Percentiles rank a stretch among this genome's conserved stretches.
These are phyloP conservation scores for Hypselothyrea guttata DNA, from an alignment of 2,888 invertebrate genomes.

Conservation along the genomic window DNA sequence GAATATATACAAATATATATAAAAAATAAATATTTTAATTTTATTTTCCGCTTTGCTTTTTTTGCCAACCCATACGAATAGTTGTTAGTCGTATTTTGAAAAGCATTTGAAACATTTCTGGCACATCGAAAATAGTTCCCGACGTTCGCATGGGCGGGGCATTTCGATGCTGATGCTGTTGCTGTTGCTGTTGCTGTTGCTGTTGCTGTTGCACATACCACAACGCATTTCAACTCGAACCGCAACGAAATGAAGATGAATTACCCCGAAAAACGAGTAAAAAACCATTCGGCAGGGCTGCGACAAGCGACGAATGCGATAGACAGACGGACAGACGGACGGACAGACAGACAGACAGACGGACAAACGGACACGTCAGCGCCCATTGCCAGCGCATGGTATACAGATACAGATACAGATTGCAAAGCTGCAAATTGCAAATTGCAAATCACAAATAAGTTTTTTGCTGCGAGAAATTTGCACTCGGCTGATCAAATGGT, in stretches of 20 bases:
- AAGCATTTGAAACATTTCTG: conserved; percentile 76
- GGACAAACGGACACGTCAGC: conserved; percentile 31
- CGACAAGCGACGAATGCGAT: conserved; percentile 5
- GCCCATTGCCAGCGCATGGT: conserved; percentile 14
- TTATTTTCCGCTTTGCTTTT: conserved; percentile 7
- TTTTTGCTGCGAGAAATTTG: conserved; percentile 65
- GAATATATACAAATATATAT: neutral
- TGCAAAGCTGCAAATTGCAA: conserved; percentile 51
- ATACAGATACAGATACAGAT: too few relatives aligned
- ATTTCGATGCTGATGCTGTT: neutral
- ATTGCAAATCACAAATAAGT: conserved; percentile 72
- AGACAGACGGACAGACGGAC: neutral
- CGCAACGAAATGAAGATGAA: conserved; percentile 80
- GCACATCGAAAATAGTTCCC: conserved; percentile 70
- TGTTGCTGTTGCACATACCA: conserved; percentile 70
- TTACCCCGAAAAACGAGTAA: conserved; percentile 68
- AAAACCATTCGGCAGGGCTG: conserved; percentile 48
- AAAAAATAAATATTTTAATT: conserved; percentile 39
- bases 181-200: conserved; percentile 3
- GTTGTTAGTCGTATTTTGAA: conserved; percentile 40
- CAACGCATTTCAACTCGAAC: conserved; percentile 79
- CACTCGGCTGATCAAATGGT: conserved; percentile 71
- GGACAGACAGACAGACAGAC: conserved; percentile 8
- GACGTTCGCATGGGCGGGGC: conserved; percentile 14
- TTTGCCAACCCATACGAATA: conserved; percentile 28